Base-by-base conservation (phyloP, 2,797 vertebrate genomes). In the Propithecus deckenii region DNA sequence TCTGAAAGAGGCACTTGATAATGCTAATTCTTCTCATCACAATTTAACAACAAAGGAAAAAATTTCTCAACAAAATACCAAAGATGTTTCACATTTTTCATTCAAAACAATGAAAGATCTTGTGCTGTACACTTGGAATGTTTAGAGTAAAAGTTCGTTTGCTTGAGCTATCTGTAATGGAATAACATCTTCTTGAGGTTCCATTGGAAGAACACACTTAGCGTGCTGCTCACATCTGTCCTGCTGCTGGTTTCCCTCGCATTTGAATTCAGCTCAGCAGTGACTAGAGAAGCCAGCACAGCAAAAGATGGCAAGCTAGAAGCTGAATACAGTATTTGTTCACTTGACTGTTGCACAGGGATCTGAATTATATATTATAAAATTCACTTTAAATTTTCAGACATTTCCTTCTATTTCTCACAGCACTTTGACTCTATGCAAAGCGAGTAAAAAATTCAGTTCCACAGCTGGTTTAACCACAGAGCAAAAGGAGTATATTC, bases 261-360 rank as follows among this genome's bases (percentile, higher is more conserved):
- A n/a, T 72, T 87, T 97, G 72, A 93, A 86, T 71, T 94, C 86
- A 93, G 69, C 59, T 96, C 55, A 93, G 43, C 75, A 38, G 11
- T 32, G 48, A 43, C 28, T 22, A 25, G 75, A 41, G 75, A 75
- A 95, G 46, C 2, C 61, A 91, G 28, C 7, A 76, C 75, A 57
- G 14, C 3, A 72, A 96, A 10, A 63, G n/a, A 74, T 35, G 43
- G 67, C 63, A 92, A 22, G 87, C 0, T 23, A 7, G 94, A 52
- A 28, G 95, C 25, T 0, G 25, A 57, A 23, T 28, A 57, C 25
- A 92, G 93, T 9, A 18, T 13, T 18, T 48, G 46, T 7, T 94
- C 46, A 46, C 75, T 3, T 15, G 50, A n/a, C 74, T 76, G 57
- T 2, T 14, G 69, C 50, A 18, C 32, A 38, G 5, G 4, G 18